Evolutionary conservation across 2,888 invertebrate species (phyloP).

Genomic region (Sylvicola fuscatus): DNA sequence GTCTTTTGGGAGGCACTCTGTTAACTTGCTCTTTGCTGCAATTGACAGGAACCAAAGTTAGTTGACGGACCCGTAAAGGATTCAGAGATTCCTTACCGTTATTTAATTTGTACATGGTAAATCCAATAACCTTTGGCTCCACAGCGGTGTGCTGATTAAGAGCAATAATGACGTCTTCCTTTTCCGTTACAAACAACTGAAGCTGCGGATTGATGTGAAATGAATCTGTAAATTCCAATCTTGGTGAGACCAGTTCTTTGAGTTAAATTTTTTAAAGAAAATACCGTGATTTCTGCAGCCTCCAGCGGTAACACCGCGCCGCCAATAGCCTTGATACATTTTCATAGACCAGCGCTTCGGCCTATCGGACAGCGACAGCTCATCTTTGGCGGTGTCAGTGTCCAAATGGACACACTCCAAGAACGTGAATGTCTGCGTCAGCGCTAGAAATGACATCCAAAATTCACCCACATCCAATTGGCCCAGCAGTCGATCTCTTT

Average conservation of each 20-base stretch:
- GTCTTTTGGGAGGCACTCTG: constrained; percentile 54
- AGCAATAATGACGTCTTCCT: constrained; percentile 66
- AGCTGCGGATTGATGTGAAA: constrained; percentile 88
- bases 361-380: constrained; percentile 54
- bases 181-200: constrained; percentile 55
- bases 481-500: constrained; percentile 47
- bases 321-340: constrained; percentile 72
- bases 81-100: constrained; percentile 9
- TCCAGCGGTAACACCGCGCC: constrained; percentile 69
- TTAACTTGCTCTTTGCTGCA: constrained; percentile 30
- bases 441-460: constrained; percentile 68
- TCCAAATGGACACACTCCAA: constrained; percentile 74
- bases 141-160: constrained; percentile 78
- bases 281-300: constrained; percentile 64
- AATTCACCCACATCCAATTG: constrained; percentile 50
- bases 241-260: not conserved
- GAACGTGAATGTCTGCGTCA: constrained; percentile 60
- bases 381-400: constrained; percentile 68
- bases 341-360: constrained; percentile 69
- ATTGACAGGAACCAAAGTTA: too few relatives aligned
- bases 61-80: not conserved
- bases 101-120: constrained; percentile 47
- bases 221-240: constrained; percentile 30
- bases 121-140: constrained; percentile 85
- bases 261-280: not conserved